phyloP scores from a whole-genome alignment of 2,888 invertebrate species.

The Torymus aiolomorphi region DNA sequence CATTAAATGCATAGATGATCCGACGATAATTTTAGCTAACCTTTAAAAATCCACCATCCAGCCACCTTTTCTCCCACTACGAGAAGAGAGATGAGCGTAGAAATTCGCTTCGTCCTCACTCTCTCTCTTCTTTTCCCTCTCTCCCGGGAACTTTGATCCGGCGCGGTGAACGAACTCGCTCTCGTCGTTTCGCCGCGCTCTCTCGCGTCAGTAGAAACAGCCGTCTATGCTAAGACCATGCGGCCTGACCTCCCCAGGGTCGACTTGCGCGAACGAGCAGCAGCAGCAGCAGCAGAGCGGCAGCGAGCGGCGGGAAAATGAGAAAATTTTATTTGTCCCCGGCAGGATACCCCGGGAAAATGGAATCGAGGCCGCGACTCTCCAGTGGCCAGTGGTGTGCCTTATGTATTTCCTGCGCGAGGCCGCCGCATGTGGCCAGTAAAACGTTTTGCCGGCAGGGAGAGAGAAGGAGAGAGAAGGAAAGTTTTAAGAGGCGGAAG shows the following conservation, averaged over 20 bases:
- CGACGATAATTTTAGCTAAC: no score
- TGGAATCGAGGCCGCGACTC: constrained; percentile 34
- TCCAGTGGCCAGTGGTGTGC: constrained; percentile 19
- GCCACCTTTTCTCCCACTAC: no score
- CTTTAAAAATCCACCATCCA: no score
- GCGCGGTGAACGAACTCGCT: no score
- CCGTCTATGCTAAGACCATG: neutral
- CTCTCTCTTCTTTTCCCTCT: no score
- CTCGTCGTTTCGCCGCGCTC: no score
- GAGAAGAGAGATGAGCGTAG: no score
- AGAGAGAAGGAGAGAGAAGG: constrained; percentile 44
- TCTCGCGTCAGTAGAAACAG: no score
- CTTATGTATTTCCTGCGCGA: constrained; percentile 20
- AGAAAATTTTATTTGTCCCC: constrained; percentile 71
- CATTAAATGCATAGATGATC: no score
- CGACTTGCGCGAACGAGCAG: constrained; percentile 61
- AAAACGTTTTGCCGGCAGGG: constrained; percentile 61
- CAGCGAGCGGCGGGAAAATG: constrained; percentile 63
- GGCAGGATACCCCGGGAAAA: constrained; percentile 52
- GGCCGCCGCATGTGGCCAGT: constrained; percentile 57
- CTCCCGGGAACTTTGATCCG: no score
- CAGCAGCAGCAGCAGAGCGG: neutral
- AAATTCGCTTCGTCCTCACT: no score
- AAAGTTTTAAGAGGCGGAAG: constrained; percentile 52
- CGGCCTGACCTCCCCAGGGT: constrained; percentile 33